Conservation (phyloP, 2,888 invertebrate genomes). For the Glaucopsyche alexis region DNA sequence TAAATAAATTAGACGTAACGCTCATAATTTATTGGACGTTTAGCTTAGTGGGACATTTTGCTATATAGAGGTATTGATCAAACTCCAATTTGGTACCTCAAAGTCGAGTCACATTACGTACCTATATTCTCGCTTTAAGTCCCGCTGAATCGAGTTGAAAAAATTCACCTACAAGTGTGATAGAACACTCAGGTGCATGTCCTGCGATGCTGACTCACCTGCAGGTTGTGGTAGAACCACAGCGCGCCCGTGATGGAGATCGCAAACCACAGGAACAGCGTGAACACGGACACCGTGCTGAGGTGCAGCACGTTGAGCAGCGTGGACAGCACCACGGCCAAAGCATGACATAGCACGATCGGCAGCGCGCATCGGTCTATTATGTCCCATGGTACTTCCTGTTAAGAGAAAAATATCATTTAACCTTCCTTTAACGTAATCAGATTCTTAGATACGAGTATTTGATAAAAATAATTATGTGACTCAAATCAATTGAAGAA, state of each 20-base stretch:
- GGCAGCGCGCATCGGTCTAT: conserved; percentile 88
- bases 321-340: conserved; percentile 87
- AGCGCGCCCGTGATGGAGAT: conserved; percentile 87
- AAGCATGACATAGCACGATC: conserved; percentile 88
- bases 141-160: too few relatives aligned
- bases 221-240: conserved; percentile 90
- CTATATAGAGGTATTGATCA: too few relatives aligned
- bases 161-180: too few relatives aligned
- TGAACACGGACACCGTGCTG: conserved; percentile 87
- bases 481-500: too few relatives aligned
- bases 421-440: too few relatives aligned
- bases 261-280: conserved; percentile 88
- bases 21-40: too few relatives aligned
- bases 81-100: too few relatives aligned
- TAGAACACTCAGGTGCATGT: neutral
- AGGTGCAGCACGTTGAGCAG: conserved; percentile 85
- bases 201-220: conserved; percentile 77
- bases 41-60: too few relatives aligned
- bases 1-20: too few relatives aligned
- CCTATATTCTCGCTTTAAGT: too few relatives aligned
- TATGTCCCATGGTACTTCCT: conserved; percentile 86
- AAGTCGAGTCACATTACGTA: too few relatives aligned
- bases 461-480: neutral
- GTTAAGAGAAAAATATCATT: conserved; percentile 43
- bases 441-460: neutral